Conservation (phyloP, 2,113 vertebrate species). For the Sterrhoptilus dennistouni region DNA sequence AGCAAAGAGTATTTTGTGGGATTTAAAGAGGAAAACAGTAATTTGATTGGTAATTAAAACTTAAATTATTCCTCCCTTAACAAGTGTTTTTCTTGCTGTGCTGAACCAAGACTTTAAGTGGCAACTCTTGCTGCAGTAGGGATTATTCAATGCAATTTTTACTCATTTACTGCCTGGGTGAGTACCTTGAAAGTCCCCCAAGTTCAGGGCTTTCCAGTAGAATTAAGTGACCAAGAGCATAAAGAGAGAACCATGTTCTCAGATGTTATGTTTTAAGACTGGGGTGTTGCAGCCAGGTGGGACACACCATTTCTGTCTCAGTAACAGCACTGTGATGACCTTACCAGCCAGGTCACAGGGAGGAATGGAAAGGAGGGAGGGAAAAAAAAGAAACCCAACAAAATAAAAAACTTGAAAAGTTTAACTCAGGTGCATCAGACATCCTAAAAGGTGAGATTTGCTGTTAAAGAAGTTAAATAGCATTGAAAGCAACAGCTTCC, state of each 20-base stretch:
- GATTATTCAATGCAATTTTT: background rate
- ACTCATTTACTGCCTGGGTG: background rate
- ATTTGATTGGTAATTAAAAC: background rate
- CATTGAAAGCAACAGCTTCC: background rate
- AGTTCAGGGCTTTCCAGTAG: background rate
- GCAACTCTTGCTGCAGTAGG: background rate
- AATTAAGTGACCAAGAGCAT: background rate
- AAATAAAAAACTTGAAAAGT: constrained; percentile 14
- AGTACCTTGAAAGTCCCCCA: background rate
- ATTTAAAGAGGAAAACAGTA: background rate
- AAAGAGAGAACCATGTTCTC: background rate
- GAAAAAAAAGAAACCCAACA: background rate
- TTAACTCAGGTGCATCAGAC: constrained; percentile 48
- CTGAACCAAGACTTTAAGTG: background rate
- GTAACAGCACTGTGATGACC: background rate
- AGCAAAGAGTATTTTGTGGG: background rate
- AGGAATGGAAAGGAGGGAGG: background rate
- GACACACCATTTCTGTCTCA: background rate
- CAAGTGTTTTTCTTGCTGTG: constrained; percentile 13
- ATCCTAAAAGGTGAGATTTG: background rate
- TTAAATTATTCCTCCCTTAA: background rate
- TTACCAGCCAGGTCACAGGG: background rate
- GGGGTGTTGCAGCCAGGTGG: background rate
- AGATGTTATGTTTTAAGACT: background rate
- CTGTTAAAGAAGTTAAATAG: background rate